These are phyloP conservation scores for human (Homo sapiens) DNA, from an alignment of 2,113 vertebrate species.

Conservation along the genomic window DNA sequence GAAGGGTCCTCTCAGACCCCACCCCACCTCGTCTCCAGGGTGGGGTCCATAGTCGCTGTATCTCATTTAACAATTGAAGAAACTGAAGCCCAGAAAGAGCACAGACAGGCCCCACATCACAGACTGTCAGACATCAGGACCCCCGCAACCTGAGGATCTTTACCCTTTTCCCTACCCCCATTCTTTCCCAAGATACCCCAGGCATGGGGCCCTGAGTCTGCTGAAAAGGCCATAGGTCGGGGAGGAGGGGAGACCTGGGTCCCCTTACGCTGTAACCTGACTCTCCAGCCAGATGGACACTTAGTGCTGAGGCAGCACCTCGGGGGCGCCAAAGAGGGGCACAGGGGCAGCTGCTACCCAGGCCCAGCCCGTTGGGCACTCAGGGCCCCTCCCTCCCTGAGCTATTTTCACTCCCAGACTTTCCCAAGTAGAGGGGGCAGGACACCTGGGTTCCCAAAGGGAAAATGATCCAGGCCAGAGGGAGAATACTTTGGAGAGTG, in stretches of 20 bases:
- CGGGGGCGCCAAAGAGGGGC: neutral
- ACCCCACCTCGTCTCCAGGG: neutral
- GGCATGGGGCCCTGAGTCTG: conserved; percentile 8
- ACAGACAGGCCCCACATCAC: neutral
- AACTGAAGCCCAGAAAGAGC: conserved; percentile 30
- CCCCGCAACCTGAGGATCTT: neutral
- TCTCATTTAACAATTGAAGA: neutral
- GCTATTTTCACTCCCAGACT: conserved; percentile 60
- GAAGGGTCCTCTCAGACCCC: neutral
- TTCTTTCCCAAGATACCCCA: neutral
- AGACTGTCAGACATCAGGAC: neutral
- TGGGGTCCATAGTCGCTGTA: neutral
- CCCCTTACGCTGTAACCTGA: conserved; percentile 70
- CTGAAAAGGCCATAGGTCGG: conserved; percentile 54
- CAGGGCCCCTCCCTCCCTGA: neutral
- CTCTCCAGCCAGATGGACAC: conserved; percentile 64
- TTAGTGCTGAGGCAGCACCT: conserved; percentile 75
- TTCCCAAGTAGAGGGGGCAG: conserved; percentile 24
- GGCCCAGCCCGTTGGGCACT: conserved; percentile 50
- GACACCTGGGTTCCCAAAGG: conserved; percentile 53
- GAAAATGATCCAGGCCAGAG: conserved; percentile 20
- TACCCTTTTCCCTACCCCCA: neutral
- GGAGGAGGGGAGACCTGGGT: conserved; percentile 57
- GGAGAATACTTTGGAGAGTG: neutral
- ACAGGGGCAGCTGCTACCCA: conserved; percentile 45